Conservation (phyloP, 2,113 vertebrate genomes). For the Echinops telfairi region DNA sequence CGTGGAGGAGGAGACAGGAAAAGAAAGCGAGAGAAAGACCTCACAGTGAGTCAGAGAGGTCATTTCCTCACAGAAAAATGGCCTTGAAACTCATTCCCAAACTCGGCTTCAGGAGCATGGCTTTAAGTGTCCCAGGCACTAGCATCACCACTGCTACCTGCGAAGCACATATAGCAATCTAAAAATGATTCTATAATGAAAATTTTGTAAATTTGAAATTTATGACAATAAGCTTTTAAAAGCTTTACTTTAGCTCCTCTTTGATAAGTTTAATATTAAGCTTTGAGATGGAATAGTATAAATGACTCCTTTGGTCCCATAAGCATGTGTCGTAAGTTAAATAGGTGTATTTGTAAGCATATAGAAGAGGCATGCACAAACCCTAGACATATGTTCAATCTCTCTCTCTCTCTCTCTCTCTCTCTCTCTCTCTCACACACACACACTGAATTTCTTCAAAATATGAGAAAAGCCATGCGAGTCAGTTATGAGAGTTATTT, state of each 20-base stretch:
- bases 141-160: neutral
- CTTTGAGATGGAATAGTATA: neutral
- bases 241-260: neutral
- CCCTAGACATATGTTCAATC: neutral
- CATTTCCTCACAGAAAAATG: constrained; percentile 49
- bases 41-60: constrained; percentile 58
- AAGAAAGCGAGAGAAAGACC: constrained; percentile 50
- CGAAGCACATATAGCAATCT: neutral
- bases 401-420: neutral
- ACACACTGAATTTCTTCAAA: neutral
- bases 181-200: neutral
- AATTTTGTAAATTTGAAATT: neutral
- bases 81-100: constrained; percentile 28
- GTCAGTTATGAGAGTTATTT: neutral
- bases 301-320: neutral
- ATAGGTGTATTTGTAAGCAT: neutral
- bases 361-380: neutral
- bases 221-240: neutral
- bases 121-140: constrained; percentile 13
- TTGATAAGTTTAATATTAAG: neutral
- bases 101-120: neutral
- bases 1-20: constrained; percentile 57
- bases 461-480: neutral
- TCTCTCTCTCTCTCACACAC: neutral
- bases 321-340: neutral